Base-by-base conservation (phyloP, 2,113 vertebrate species). In the Cynocephalus volans region DNA sequence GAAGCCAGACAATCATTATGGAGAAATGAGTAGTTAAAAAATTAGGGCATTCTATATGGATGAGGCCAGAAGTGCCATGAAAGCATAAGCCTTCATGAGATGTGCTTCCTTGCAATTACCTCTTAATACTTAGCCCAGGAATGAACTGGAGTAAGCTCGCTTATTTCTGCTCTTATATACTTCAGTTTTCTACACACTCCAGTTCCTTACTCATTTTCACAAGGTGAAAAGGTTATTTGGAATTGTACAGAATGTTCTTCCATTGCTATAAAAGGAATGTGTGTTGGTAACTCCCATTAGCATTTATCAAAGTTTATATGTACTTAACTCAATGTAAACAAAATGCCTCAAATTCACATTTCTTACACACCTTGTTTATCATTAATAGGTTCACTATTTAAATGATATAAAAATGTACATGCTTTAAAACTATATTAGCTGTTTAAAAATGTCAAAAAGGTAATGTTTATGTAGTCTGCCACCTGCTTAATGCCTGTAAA, bases 231-330 rank as follows among this genome's bases (percentile, higher is more conserved):
- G 81, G 95, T 94, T 92, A 92, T 95, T 98, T 96, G 80, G 84
- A 95, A 94, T 79, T 93, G 92, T 89, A 93, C 96, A 97, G 84
- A 79, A 48, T 93, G 92, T 95, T 93, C 92, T 95, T 92, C 31
- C 72, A 84, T 33, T 91, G 95, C 92, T 97, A 90, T 97, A 96
- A 97, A 93, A 94, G 85, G 96, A 98, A 97, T 96, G 82, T 54
- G 41, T 88, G 91, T 95, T 90, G 94, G 93, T 93, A 98, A 90
- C 81, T 98, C 97, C 89, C 97, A 97, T 97, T 97, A 98, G 48
- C 97, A 98, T 92, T 98, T 97, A 98, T 98, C 93, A 95, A 79
- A 97, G 48, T 97, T 98, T 93, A 94, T 84, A 65, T 83, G 82
- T 72, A 96, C 93, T 97, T 0, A 0, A 82, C 15, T 91, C 86